Evolutionary conservation across 2,888 invertebrate genomes (phyloP).

Genomic region (Thelaira solivaga): DNA sequence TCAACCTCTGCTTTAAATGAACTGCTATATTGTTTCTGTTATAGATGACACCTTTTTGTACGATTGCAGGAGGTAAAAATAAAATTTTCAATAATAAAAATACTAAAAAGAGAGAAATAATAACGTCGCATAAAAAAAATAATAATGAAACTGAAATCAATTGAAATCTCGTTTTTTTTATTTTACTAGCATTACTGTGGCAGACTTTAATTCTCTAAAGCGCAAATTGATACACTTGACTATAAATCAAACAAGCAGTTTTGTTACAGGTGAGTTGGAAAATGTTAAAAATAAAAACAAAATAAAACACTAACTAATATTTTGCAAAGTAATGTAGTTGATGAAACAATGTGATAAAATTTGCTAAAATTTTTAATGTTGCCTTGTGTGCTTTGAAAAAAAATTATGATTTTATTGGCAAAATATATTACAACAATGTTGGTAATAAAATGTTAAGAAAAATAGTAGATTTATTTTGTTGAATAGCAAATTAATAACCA

Average conservation of each 20-base stretch:
- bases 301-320: not conserved
- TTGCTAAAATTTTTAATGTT: constrained; percentile 14
- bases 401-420: not conserved
- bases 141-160: constrained; percentile 10
- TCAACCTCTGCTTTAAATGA: no score
- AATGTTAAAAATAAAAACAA: not conserved
- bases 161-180: constrained; percentile 20
- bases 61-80: constrained; percentile 34
- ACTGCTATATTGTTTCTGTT: not conserved
- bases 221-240: not conserved
- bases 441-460: no score
- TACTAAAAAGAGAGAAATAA: no score
- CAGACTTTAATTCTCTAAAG: not conserved
- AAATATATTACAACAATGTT: not conserved
- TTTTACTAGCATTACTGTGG: not conserved
- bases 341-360: constrained; percentile 28
- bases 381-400: no score
- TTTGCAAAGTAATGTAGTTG: not conserved
- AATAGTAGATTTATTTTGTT: no score
- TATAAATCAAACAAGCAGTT: not conserved
- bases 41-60: constrained; percentile 11
- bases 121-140: no score
- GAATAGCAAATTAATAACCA: no score
- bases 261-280: not conserved
- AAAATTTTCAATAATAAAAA: constrained; percentile 20